These are phyloP conservation scores for Rhincodon typus DNA, from an alignment of 2,797 vertebrate genomes.

Conservation along the genomic window DNA sequence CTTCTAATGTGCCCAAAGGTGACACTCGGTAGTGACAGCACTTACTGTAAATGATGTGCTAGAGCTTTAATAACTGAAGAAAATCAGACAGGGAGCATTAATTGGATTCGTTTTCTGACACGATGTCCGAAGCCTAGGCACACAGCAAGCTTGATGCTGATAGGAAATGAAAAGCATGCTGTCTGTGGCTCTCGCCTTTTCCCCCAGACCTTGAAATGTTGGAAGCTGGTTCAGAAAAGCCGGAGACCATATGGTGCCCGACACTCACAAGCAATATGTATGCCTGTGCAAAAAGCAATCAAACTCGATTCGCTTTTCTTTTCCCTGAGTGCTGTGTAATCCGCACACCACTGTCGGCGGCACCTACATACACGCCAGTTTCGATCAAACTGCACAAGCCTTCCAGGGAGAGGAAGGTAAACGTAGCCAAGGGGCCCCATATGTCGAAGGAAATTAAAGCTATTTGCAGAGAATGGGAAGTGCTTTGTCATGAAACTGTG, in stretches of 20 bases:
- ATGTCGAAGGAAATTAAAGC: conserved; percentile 31
- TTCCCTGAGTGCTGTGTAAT: neutral
- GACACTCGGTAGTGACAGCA: neutral
- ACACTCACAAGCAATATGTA: conserved; percentile 3
- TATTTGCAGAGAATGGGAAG: conserved; percentile 34
- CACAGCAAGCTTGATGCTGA: neutral
- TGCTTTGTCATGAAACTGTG: conserved; percentile 3
- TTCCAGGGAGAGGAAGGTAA: conserved; percentile 1
- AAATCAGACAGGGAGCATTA: neutral
- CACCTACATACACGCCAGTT: neutral
- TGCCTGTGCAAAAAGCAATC: neutral
- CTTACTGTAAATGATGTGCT: neutral
- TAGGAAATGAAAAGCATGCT: neutral
- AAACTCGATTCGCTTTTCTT: neutral
- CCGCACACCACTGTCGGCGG: neutral
- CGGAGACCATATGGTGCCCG: neutral
- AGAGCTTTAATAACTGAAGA: neutral
- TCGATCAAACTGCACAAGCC: neutral
- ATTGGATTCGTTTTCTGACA: neutral
- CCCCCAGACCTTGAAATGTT: neutral
- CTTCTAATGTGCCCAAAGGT: neutral
- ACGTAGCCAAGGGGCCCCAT: neutral
- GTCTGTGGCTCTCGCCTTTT: neutral
- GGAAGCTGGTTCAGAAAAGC: neutral
- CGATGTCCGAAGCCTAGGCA: neutral